Percentiles rank a stretch among this genome's conserved stretches.
These are phyloP conservation scores for Aplysia californica DNA, from an alignment of 1,140 invertebrate species.

Conservation along the genomic window DNA sequence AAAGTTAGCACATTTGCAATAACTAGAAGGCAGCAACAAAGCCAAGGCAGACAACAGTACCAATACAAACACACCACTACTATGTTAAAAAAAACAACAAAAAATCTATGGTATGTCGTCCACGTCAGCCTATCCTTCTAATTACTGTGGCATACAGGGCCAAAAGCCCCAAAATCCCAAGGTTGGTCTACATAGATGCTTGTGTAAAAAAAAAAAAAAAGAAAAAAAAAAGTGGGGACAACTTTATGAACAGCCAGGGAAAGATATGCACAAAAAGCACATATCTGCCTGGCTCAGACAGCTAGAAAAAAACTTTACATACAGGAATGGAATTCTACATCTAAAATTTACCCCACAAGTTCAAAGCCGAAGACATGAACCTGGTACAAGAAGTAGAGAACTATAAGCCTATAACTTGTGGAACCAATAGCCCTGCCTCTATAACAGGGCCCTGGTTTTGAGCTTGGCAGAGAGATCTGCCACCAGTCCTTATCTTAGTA, in stretches of 20 bases:
- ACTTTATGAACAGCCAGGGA: conserved; percentile 2
- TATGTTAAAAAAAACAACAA: background rate
- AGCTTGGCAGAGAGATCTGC: too few species aligned
- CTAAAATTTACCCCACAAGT: too few species aligned
- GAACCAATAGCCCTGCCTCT: background rate
- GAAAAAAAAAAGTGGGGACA: conserved; percentile 15
- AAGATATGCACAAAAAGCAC: too few species aligned
- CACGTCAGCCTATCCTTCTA: conserved; percentile 52
- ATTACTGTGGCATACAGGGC: conserved; percentile 48
- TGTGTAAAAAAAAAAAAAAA: conserved; percentile 14
- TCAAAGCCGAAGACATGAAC: too few species aligned
- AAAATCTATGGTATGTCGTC: conserved; percentile 11
- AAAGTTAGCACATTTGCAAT: conserved; percentile 67
- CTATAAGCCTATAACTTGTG: background rate
- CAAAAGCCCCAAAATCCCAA: conserved; percentile 11
- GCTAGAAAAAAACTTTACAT: too few species aligned
- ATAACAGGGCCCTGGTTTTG: conserved; percentile 11
- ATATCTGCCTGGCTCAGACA: too few species aligned
- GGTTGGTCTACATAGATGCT: conserved; percentile 27
- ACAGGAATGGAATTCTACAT: too few species aligned
- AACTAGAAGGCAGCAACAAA: conserved; percentile 49
- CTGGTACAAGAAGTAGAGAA: background rate
- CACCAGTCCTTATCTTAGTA: too few species aligned
- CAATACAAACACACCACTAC: background rate
- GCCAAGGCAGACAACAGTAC: conserved; percentile 30